A percentile compares a stretch with the other conserved stretches of the same genome.
phyloP scores from a whole-genome alignment of 2,113 vertebrate species.

The Pseudorasbora parva region DNA sequence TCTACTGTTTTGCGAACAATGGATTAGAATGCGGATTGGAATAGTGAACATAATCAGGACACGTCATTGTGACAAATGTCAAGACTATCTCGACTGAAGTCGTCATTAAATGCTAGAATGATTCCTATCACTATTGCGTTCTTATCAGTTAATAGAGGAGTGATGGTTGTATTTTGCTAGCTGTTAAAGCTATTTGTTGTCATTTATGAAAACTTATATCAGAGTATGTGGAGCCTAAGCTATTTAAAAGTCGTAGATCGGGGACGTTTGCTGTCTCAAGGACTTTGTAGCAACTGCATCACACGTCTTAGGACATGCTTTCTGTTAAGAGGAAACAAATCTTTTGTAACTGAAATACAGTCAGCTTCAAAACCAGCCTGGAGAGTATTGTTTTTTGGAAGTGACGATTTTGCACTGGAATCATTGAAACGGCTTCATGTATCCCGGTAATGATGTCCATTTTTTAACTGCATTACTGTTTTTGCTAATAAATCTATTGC shows the following conservation, averaged over 20 bases:
- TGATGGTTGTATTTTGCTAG: background rate
- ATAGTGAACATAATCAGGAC: background rate
- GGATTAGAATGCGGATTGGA: background rate
- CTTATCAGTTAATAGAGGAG: background rate
- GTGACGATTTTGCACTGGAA: constrained; percentile 85
- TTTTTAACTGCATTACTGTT: background rate
- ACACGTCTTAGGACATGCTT: background rate
- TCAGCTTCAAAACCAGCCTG: constrained; percentile 76
- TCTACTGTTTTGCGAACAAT: background rate
- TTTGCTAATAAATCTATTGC: background rate
- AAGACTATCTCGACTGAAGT: background rate
- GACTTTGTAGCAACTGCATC: constrained; percentile 12
- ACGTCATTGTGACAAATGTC: background rate
- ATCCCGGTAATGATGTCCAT: constrained; percentile 74
- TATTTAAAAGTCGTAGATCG: background rate
- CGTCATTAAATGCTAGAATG: background rate
- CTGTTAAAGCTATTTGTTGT: background rate
- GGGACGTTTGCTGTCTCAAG: background rate
- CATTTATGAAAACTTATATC: background rate
- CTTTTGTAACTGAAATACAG: background rate
- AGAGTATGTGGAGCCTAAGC: constrained; percentile 35
- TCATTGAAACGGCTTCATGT: constrained; percentile 77
- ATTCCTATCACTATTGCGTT: background rate
- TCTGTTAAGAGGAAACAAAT: background rate
- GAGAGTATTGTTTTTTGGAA: constrained; percentile 90